Evolutionary conservation across 1,140 invertebrate genomes (phyloP), one percentile per base, ranked within the genome.

Genomic region (Zaprionus ornatus): DNA sequence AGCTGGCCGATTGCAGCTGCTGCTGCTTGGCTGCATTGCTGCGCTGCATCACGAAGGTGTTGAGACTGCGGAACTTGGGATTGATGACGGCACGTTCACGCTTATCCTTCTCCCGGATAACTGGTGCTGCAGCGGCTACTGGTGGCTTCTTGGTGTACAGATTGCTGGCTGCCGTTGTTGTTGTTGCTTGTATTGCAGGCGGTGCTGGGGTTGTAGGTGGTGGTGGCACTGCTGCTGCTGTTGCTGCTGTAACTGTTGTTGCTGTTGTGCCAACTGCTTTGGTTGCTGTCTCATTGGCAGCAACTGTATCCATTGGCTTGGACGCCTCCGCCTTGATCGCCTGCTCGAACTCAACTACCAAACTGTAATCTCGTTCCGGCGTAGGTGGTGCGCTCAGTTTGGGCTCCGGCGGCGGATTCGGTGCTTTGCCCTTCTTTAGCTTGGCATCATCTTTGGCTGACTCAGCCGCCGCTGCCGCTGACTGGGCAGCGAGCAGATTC

Each of bases 101-200:
- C 85, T 96, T 96, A 70, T 96, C 96, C 82, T 96, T 96, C 80
- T 96, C 96, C 5, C 95, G 93, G 3, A 96, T 95, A 1, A 96
- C 95, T 0, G 95, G 95, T 1, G 95, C 95, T 77, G 95, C 95
- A 0, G 94, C 95, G 0, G 73, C 65, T 1, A 61, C 74, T 3
- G 93, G 91, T 3, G 94, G 93, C 82, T 96, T 96, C 70, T 95
- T 93, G 70, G 93, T 92, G 40, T 94, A 94, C 13, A 94, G 42
- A 57, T 55, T 68, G 45, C 59, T 57, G 71, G 21, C 3, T 50
- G 37, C 23, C 1, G 67, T n/a, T 5, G 93, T 85, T 9, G 93
- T 84, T 95, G 35, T 4, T 35, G 29, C 25, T 40, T 40, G 10
- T 40, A 61, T 45, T 42, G 35, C 37, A 40, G 65, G 13, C 13